Evolutionary conservation across 2,888 invertebrate genomes (phyloP), one percentile per base, ranked within the genome.

Genomic region (Oxytorus armatus): DNA sequence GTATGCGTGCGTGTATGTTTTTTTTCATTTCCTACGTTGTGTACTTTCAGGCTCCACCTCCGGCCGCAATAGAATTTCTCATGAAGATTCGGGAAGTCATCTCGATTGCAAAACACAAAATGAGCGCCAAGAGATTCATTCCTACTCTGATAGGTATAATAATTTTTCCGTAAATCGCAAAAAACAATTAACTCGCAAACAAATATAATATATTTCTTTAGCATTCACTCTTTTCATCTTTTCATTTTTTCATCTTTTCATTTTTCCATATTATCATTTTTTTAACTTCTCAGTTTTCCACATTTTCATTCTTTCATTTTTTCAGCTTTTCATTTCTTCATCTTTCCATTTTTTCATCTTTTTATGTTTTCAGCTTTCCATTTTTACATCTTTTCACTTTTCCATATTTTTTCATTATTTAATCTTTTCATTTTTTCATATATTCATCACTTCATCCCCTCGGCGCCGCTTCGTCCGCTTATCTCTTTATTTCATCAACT

Each of bases 1-100:
- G n/a, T n/a, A n/a, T n/a, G n/a, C n/a, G n/a, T n/a, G n/a, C 11
- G 21, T 11, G 23, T 4, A 10, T 3, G 5, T 18, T 10, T 36
- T 42, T 42, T 36, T 57, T 23, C 21, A 36, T 70, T 11, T 33
- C 33, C 47, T 11, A 33, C 21, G 55, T 69, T 55, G 25, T 57
- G 8, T 42, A 83, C 81, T 93, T 94, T n/a, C 92, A 97, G 96
- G 95, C 97, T 85, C 98, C 98, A 21, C 98, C 98, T 55, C 96
- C 97, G 49, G 97, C 97, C 69, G 98, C 98, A 23, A 92, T 97
- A 84, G 98, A 98, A 92, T 98, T 98, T 90, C 93, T 98, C 63
- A 94, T 95, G 0, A 97, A 97, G 93, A 97, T 98, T 82, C 95
- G 98, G 81, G 97, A 97, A 93, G 97, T 98, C 4, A 97, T 98